These are phyloP conservation scores for cattle (Bos taurus) DNA, from an alignment of 2,113 vertebrate genomes.

Conservation along the genomic window DNA sequence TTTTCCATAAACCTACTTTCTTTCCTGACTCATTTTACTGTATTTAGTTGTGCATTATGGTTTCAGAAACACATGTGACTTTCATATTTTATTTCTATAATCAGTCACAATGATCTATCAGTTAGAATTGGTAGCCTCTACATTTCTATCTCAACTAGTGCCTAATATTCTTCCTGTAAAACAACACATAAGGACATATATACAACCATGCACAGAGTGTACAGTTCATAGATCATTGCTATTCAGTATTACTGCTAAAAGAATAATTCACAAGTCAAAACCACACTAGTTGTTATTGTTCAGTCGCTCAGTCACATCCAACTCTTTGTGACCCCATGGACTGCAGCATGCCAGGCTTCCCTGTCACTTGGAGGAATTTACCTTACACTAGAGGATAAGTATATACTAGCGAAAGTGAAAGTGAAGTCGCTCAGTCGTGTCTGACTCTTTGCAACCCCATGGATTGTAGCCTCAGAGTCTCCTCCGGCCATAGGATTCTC, in stretches of 20 bases:
- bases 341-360: not conserved
- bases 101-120: not conserved
- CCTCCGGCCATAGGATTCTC: not conserved
- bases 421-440: fast-evolving
- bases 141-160: not conserved
- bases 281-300: not conserved
- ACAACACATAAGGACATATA: not conserved
- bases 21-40: not conserved
- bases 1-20: not conserved
- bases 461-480: not conserved
- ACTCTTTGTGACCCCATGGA: not conserved
- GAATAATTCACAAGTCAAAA: not conserved
- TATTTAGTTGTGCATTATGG: not conserved
- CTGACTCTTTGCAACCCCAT: not conserved
- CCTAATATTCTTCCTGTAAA: not conserved
- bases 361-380: not conserved
- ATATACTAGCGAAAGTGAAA: not conserved
- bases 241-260: not conserved
- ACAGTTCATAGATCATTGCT: not conserved
- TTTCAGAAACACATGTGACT: not conserved
- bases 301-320: fast-evolving
- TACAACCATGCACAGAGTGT: not conserved
- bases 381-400: not conserved
- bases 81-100: not conserved
- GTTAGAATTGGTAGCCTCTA: not conserved